phyloP scores from a whole-genome alignment of 2,888 invertebrate species.

The Phengaris alcon region DNA sequence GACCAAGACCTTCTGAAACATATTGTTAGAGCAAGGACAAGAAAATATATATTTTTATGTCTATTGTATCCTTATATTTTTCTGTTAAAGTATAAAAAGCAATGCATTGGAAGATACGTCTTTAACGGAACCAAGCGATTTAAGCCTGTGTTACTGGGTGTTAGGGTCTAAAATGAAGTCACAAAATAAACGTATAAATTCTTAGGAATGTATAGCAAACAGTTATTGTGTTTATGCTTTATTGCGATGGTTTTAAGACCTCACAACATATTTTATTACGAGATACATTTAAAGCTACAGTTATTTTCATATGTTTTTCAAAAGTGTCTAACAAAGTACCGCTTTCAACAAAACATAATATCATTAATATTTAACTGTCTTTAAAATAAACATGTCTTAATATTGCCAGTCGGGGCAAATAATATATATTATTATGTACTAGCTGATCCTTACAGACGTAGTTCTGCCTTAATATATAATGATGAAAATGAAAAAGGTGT shows the following conservation, averaged over 20 bases:
- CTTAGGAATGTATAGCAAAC: constrained; percentile 1
- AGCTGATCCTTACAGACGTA: no score
- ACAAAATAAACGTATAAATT: neutral
- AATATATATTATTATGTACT: no score
- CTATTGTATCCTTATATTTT: neutral
- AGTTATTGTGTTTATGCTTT: constrained; percentile 1
- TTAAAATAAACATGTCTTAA: no score
- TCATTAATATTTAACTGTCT: no score
- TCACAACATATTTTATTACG: constrained; percentile 3
- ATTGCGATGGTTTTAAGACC: constrained; percentile 21
- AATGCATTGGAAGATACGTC: constrained; percentile 16
- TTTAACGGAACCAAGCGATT: neutral
- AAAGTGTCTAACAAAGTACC: neutral
- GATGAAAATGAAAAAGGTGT: no score
- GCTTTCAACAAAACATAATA: no score
- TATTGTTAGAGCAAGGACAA: neutral
- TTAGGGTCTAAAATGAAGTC: neutral
- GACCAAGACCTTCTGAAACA: neutral
- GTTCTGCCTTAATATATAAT: no score
- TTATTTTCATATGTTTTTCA: constrained; percentile 11
- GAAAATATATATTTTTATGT: constrained; percentile 1
- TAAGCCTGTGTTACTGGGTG: neutral
- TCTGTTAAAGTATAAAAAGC: constrained; percentile 1
- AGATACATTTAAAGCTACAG: neutral
- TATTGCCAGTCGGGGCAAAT: no score